A percentile compares a stretch with the other conserved stretches of the same genome.
Evolutionary conservation across 2,888 invertebrate genomes (phyloP).

Genomic region (Orchesellides sinensis): DNA sequence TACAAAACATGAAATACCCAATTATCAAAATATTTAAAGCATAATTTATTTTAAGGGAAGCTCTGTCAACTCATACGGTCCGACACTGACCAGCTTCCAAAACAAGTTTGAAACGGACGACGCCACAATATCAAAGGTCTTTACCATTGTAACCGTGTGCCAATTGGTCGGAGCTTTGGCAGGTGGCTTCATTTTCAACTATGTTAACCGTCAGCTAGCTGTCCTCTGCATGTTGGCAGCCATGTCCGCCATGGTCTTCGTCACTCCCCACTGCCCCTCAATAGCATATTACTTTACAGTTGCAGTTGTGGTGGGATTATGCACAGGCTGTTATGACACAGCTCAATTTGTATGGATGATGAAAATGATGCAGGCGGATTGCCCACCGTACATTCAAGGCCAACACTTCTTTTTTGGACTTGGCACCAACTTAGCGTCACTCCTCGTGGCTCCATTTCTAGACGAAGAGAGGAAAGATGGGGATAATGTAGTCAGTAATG

Average conservation of each 20-base stretch:
- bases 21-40: slow-evolving; percentile 1
- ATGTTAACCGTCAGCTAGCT: slow-evolving; percentile 62
- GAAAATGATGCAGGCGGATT: slow-evolving; percentile 65
- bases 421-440: slow-evolving; percentile 49
- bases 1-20: not conserved
- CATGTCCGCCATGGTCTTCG: slow-evolving; percentile 39
- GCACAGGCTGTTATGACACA: slow-evolving; percentile 58
- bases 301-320: slow-evolving; percentile 62
- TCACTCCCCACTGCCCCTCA: slow-evolving; percentile 53
- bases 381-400: slow-evolving; percentile 63
- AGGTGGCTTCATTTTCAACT: slow-evolving; percentile 62
- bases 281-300: slow-evolving; percentile 46
- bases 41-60: slow-evolving; percentile 35
- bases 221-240: slow-evolving; percentile 42
- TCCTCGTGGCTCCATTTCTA: slow-evolving; percentile 64
- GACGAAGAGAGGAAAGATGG: not conserved
- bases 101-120: slow-evolving; percentile 55
- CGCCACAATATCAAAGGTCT: slow-evolving; percentile 46
- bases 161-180: slow-evolving; percentile 58
- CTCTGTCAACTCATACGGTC: slow-evolving; percentile 50
- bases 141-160: not conserved
- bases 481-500: not conserved
- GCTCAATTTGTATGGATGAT: slow-evolving; percentile 68
- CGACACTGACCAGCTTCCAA: slow-evolving; percentile 50
- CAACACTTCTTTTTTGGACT: slow-evolving; percentile 67